Percentiles rank a stretch among this genome's conserved stretches.
phyloP scores from a whole-genome alignment of 2,888 invertebrate species.

The Philereme transversata region DNA sequence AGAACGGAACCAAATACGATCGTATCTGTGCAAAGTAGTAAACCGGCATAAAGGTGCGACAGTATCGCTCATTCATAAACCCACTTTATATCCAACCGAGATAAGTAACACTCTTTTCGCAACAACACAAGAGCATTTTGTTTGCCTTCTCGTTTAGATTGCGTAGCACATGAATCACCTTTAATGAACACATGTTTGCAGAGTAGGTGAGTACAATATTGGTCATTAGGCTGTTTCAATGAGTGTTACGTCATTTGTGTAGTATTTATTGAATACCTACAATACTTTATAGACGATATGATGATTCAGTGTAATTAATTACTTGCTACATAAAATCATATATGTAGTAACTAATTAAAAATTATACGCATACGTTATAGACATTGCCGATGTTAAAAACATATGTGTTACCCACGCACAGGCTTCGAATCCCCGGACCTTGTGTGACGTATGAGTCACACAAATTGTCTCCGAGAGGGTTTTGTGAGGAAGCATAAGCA shows the following conservation, averaged over 20 bases:
- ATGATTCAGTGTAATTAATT: conserved; percentile 1
- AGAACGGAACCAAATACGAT: conserved; percentile 51
- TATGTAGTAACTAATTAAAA: background rate
- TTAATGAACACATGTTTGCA: conserved; percentile 48
- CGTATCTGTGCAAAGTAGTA: conserved; percentile 51
- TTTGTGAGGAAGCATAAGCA: conserved; percentile 60
- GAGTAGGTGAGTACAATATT: conserved; percentile 52
- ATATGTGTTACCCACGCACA: conserved; percentile 6
- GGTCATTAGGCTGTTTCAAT: conserved; percentile 64
- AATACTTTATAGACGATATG: background rate
- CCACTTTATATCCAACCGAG: conserved; percentile 52
- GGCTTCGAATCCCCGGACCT: background rate
- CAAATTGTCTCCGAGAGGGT: conserved; percentile 42
- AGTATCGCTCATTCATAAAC: conserved; percentile 72
- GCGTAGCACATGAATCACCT: conserved; percentile 61
- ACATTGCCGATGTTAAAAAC: background rate
- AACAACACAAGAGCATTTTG: conserved; percentile 46
- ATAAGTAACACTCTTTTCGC: conserved; percentile 52
- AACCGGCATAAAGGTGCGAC: conserved; percentile 45
- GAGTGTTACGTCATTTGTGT: conserved; percentile 60
- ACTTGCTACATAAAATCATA: too few species aligned
- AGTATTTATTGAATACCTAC: conserved; percentile 26
- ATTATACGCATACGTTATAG: background rate
- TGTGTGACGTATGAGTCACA: conserved; percentile 23
- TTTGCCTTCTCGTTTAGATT: conserved; percentile 56